Base-by-base conservation (phyloP, 2,797 vertebrate genomes). In the Denticeps clupeoides region DNA sequence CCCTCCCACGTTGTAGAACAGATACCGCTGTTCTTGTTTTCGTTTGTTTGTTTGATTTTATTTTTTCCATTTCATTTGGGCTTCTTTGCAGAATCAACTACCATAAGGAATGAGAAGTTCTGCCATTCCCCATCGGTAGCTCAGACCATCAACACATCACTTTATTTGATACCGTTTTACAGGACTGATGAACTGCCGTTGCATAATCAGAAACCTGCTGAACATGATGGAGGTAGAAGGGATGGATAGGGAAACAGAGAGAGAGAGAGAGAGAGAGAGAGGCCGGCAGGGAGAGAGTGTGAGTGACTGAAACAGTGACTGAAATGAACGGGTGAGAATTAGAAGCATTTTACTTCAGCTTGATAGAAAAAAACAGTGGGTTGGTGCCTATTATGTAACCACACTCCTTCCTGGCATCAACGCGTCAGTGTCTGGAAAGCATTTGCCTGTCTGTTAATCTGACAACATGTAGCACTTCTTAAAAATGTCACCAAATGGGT, bases 51-150 rank as follows among this genome's bases (percentile, higher is more conserved):
- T 15, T 38, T 41, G 48, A 42, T 64, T 59, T 51, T 27, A 46
- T 68, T 63, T 45, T 49, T 56, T 51, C 45, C 19, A 58, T 70
- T 73, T 73, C 43, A 65, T 58, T 61, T 68, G 63, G 61, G 71
- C 75, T 80, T 78, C 60, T 64, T 70, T 53, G 70, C 74, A 75
- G 74, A 63, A 56, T 67, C 69, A 51, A 55, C 66, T 74, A 59
- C 67, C 76, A 80, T 81, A 70, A 58, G 60, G 75, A 85, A 80
- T 81, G 78, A 82, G 55, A 74, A 58, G 68, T 52, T 64, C 72
- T 74, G 64, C 57, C 63, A 65, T 53, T 59, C 68, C 55, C 60
- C 74, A 80, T 81, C 40, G 59, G 63, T 65, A 71, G 67, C 64
- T 29, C 47, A 35, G 33, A 68, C 59, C 64, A 65, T 70, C 68